phyloP scores from a whole-genome alignment of 1,140 invertebrate genomes.

The Nixonia krombeini region DNA sequence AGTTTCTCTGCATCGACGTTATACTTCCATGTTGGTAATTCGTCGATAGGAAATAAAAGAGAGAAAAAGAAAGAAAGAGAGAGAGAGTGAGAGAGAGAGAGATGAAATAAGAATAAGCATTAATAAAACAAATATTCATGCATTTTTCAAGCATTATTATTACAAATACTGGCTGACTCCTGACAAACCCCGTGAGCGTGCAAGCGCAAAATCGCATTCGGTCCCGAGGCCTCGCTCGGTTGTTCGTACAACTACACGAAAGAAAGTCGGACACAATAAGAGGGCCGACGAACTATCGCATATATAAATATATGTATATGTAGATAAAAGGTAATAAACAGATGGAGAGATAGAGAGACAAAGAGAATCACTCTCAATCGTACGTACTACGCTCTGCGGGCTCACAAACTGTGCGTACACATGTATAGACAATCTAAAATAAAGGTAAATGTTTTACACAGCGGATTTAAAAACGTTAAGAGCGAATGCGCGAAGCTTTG shows the following conservation, averaged over 20 bases:
- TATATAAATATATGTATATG: no score
- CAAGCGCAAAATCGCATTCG: constrained; percentile 71
- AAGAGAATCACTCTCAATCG: constrained; percentile 48
- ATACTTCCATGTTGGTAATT: constrained; percentile 6
- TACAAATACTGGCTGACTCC: constrained; percentile 82
- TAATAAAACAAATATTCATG: constrained; percentile 90
- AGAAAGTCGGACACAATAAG: constrained; percentile 42
- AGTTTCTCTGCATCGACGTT: constrained; percentile 36
- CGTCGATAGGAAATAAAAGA: constrained; percentile 36
- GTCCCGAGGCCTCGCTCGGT: constrained; percentile 53
- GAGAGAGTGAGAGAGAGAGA: constrained; percentile 37
- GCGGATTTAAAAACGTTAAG: constrained; percentile 48
- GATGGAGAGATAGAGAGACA: constrained; percentile 34
- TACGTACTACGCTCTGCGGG: constrained; percentile 46
- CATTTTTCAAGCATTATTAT: constrained; percentile 89
- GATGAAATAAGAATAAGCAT: constrained; percentile 79
- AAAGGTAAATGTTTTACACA: constrained; percentile 43
- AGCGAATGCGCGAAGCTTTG: constrained; percentile 62
- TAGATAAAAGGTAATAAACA: constrained; percentile 34
- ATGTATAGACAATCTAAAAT: constrained; percentile 41
- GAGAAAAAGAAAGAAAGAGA: constrained; percentile 7
- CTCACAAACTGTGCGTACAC: constrained; percentile 42
- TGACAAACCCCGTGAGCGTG: constrained; percentile 71
- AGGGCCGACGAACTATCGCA: constrained; percentile 47
- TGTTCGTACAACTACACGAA: constrained; percentile 47